Conservation (phyloP, 1,140 invertebrate species). For the Anoplolepis gracilipes region DNA sequence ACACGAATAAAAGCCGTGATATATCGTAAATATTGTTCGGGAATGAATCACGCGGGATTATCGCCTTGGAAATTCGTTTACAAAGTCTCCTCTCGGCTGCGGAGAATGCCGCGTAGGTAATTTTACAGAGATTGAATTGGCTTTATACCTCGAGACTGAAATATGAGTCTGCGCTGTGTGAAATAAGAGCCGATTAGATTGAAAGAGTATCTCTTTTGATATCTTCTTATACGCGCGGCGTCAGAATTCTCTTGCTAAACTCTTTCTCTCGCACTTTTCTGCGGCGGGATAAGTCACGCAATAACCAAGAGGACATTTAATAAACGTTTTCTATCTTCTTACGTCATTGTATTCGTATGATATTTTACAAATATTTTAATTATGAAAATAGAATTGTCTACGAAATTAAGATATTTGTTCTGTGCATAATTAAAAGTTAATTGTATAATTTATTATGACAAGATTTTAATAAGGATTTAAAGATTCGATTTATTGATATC, state of each 20-base stretch:
- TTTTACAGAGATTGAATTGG: constrained; percentile 82
- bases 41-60: constrained; percentile 79
- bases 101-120: constrained; percentile 76
- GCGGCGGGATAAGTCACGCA: constrained; percentile 22
- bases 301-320: constrained; percentile 6
- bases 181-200: constrained; percentile 82
- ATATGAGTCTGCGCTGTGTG: constrained; percentile 80
- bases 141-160: constrained; percentile 78
- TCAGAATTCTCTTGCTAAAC: constrained; percentile 22
- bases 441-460: background rate
- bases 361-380: constrained; percentile 35
- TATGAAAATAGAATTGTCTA: background rate
- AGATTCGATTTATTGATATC: constrained; percentile 46
- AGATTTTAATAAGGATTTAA: background rate
- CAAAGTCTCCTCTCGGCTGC: constrained; percentile 59
- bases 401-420: background rate
- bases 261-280: constrained; percentile 28
- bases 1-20: constrained; percentile 29
- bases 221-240: constrained; percentile 76
- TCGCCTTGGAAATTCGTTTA: constrained; percentile 80
- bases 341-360: background rate
- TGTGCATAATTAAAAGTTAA: background rate
- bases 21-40: constrained; percentile 65
- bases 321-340: constrained; percentile 13
- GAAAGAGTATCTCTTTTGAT: constrained; percentile 81